Percentiles rank a stretch among this genome's conserved stretches.
Evolutionary conservation across 1,140 invertebrate genomes (phyloP).

Genomic region (Heliconius hewitsoni): DNA sequence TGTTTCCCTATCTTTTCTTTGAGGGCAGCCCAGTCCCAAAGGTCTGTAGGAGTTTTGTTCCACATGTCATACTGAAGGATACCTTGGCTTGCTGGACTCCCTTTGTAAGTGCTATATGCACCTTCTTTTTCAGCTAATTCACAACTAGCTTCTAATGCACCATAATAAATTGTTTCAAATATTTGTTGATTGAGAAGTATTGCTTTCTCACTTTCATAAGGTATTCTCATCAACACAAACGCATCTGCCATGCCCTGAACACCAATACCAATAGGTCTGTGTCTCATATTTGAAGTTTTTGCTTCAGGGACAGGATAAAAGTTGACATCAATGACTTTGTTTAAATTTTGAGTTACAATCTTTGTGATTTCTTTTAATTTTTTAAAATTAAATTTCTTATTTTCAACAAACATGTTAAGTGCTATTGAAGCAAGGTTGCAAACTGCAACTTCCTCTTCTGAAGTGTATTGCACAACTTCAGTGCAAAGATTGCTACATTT

Average conservation of each 20-base stretch:
- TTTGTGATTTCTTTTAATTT: constrained; percentile 95
- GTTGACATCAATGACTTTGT: constrained; percentile 99
- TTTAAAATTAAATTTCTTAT: constrained; percentile 93
- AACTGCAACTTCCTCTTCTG: constrained; percentile 96
- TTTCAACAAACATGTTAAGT: constrained; percentile 96
- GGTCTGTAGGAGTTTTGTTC: constrained; percentile 90
- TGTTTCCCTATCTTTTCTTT: constrained; percentile 94
- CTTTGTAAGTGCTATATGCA: constrained; percentile 94
- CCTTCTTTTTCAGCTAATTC: constrained; percentile 95
- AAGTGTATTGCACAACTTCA: constrained; percentile 97
- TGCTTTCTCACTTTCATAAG: constrained; percentile 95
- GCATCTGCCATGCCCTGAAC: constrained; percentile 98
- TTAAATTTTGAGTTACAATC: constrained; percentile 95
- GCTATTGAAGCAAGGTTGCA: constrained; percentile 99
- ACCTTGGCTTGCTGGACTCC: constrained; percentile 96
- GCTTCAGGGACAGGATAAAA: constrained; percentile 97
- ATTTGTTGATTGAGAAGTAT: constrained; percentile 95
- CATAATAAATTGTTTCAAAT: constrained; percentile 99
- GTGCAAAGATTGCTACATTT: constrained; percentile 99
- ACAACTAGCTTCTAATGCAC: constrained; percentile 97
- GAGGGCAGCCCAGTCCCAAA: constrained; percentile 95
- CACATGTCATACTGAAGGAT: constrained; percentile 99
- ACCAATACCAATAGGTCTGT: constrained; percentile 98
- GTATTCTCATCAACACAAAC: constrained; percentile 96
- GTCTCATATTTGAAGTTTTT: constrained; percentile 92